These are phyloP conservation scores for Lycorma delicatula DNA, from an alignment of 1,140 invertebrate genomes.

Conservation along the genomic window DNA sequence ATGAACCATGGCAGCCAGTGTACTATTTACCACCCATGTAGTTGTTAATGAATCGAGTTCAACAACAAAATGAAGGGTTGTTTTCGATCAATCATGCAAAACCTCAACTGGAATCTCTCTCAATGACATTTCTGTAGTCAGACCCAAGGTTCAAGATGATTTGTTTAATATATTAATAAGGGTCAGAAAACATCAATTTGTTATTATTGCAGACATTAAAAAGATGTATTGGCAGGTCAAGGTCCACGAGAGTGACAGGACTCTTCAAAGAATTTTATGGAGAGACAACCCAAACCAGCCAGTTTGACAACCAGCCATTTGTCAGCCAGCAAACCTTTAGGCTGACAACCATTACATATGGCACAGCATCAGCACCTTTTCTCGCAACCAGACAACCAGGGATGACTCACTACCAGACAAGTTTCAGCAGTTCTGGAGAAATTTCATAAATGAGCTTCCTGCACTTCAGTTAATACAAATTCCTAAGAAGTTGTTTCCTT, in stretches of 20 bases:
- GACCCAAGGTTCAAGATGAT: background rate
- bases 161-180: background rate
- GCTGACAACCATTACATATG: background rate
- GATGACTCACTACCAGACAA: background rate
- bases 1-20: no score
- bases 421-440: background rate
- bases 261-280: conserved; percentile 18
- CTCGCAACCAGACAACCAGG: background rate
- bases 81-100: no score
- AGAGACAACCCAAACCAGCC: background rate
- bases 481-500: no score
- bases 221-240: background rate
- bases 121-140: background rate
- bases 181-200: background rate
- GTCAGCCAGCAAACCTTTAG: background rate
- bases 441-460: background rate
- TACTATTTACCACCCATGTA: no score
- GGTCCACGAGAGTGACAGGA: conserved; percentile 19
- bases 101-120: background rate
- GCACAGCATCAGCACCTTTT: background rate
- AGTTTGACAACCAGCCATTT: no score
- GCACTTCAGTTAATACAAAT: no score
- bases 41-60: no score
- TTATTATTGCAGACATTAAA: background rate
- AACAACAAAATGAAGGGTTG: no score